phyloP scores from a whole-genome alignment of 2,113 vertebrate genomes.

The Apaloderma vittatum region DNA sequence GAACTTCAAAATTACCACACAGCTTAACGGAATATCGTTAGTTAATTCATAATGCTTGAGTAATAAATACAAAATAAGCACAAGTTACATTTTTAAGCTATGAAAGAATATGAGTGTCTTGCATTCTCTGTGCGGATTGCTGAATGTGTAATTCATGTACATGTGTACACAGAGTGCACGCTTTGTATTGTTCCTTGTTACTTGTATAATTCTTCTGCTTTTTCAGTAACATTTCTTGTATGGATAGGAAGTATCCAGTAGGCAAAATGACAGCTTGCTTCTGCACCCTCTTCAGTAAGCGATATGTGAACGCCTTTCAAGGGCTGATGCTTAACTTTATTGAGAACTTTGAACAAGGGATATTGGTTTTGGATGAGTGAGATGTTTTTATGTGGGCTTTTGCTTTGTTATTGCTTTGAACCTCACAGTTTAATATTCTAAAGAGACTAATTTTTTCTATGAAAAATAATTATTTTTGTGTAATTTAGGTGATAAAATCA shows the following conservation, averaged over 20 bases:
- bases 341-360: not conserved
- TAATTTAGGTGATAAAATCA: not conserved
- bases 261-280: not conserved
- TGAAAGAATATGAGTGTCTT: not conserved
- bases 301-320: not conserved
- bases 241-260: not conserved
- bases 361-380: not conserved
- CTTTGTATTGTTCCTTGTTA: not conserved
- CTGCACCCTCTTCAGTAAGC: not conserved
- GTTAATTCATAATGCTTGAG: not conserved
- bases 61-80: not conserved
- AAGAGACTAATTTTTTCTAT: not conserved
- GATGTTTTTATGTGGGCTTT: not conserved
- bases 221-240: not conserved
- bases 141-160: not conserved
- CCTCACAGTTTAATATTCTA: not conserved
- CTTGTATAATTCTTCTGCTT: not conserved
- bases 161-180: rapidly evolving
- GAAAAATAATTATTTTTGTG: not conserved
- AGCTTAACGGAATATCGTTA: not conserved
- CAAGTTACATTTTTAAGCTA: not conserved
- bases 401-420: not conserved
- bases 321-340: not conserved
- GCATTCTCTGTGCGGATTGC: not conserved
- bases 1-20: not conserved